phyloP scores from a whole-genome alignment of 2,888 invertebrate genomes.

The Pseudococcus jackbeardsleyi region DNA sequence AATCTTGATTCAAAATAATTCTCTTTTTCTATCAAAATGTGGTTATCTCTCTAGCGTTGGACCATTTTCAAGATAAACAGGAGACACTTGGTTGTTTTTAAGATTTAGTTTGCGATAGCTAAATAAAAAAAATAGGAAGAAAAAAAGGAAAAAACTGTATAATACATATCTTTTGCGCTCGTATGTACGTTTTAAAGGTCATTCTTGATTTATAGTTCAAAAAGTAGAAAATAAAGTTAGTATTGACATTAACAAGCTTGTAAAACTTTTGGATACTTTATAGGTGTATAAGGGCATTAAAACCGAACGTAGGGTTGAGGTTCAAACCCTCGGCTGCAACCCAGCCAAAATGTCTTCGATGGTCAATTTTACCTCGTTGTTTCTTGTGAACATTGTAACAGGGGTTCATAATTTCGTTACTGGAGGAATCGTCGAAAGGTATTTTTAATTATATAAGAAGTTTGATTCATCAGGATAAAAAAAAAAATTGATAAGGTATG shows the following conservation, averaged over 20 bases:
- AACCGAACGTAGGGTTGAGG: slow-evolving; percentile 59
- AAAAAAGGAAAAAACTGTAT: not conserved
- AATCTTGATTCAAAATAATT: too few relatives aligned
- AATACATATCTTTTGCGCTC: not conserved
- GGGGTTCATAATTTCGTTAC: slow-evolving; percentile 9
- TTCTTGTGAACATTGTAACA: slow-evolving; percentile 21
- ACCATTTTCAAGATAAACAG: too few relatives aligned
- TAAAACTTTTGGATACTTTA: slow-evolving; percentile 62
- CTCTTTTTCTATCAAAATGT: too few relatives aligned
- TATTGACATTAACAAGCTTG: slow-evolving; percentile 64
- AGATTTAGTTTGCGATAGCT: not conserved
- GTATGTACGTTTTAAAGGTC: slow-evolving; percentile 61
- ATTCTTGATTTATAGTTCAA: slow-evolving; percentile 58
- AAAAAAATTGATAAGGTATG: too few relatives aligned
- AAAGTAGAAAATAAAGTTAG: slow-evolving; percentile 63
- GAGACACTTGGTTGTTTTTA: too few relatives aligned
- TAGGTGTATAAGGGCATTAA: slow-evolving; percentile 63
- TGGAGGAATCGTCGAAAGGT: too few relatives aligned
- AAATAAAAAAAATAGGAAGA: not conserved
- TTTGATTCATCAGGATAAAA: too few relatives aligned
- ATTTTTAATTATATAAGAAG: too few relatives aligned
- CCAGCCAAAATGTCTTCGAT: slow-evolving; percentile 58
- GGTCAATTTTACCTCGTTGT: slow-evolving; percentile 46
- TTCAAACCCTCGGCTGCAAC: slow-evolving; percentile 49
- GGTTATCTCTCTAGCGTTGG: too few relatives aligned